These are phyloP conservation scores for Etheostoma perlongum DNA, from an alignment of 2,797 vertebrate species.

Conservation along the genomic window DNA sequence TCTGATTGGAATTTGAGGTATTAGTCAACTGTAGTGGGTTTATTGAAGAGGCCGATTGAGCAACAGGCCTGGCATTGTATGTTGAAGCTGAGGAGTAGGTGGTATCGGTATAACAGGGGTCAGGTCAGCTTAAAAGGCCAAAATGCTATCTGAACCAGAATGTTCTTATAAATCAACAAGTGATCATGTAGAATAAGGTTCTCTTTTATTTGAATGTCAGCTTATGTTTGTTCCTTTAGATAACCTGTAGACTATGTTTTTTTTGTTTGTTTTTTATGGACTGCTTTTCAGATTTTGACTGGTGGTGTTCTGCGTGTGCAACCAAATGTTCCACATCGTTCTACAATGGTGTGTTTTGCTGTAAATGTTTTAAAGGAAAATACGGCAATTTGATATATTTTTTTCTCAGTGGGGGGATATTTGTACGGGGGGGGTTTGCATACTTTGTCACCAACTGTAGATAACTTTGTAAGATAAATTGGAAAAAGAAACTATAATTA, in stretches of 20 bases:
- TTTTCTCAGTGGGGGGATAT: constrained; percentile 27
- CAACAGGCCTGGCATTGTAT: neutral
- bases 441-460: constrained; percentile 72
- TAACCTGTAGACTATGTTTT: too few relatives aligned
- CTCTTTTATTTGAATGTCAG: neutral
- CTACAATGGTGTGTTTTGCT: constrained; percentile 12
- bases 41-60: neutral
- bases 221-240: neutral
- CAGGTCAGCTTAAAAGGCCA: neutral
- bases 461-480: constrained; percentile 79
- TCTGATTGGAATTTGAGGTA: neutral
- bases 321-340: constrained; percentile 29
- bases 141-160: neutral
- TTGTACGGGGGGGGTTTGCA: constrained; percentile 32
- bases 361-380: constrained; percentile 34
- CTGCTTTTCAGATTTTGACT: neutral
- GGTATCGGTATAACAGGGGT: neutral
- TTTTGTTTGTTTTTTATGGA: neutral
- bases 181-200: neutral
- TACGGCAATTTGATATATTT: neutral
- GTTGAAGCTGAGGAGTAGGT: neutral
- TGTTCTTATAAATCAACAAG: neutral
- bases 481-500: constrained; percentile 50
- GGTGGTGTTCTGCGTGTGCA: constrained; percentile 7
- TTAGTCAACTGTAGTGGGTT: neutral